Conservation (phyloP, 2,113 vertebrate genomes). For the Periophthalmodon schlosseri region DNA sequence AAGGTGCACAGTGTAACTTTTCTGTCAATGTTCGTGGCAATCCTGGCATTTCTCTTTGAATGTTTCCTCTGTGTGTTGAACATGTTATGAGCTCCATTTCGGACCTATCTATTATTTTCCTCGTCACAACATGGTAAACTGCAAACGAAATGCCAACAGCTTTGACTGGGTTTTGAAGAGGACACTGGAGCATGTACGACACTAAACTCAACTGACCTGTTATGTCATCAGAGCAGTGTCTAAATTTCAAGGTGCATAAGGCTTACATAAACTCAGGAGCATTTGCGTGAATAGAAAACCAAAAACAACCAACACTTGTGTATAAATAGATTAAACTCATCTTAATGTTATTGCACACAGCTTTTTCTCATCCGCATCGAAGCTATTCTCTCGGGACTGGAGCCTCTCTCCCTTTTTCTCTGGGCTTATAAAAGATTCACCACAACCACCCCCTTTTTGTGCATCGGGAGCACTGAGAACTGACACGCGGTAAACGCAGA, state of each 20-base stretch:
- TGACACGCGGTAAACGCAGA: constrained; percentile 64
- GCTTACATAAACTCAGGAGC: too few relatives aligned
- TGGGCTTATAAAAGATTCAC: constrained; percentile 65
- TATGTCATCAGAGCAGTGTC: too few relatives aligned
- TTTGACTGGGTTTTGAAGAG: too few relatives aligned
- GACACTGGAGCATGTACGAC: too few relatives aligned
- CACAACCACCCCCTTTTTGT: constrained; percentile 42
- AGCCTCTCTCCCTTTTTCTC: constrained; percentile 9
- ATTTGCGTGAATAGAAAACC: too few relatives aligned
- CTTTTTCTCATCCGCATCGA: constrained; percentile 37
- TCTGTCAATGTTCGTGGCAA: too few relatives aligned
- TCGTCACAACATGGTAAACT: neutral
- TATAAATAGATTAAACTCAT: neutral
- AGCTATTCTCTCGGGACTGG: constrained; percentile 32
- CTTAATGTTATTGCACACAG: constrained; percentile 14
- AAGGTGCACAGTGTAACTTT: too few relatives aligned
- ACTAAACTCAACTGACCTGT: too few relatives aligned
- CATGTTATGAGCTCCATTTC: neutral
- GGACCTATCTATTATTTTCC: neutral
- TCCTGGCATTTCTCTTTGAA: too few relatives aligned
- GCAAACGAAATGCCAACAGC: neutral
- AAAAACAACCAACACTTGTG: too few relatives aligned
- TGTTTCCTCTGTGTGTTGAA: neutral
- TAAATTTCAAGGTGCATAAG: too few relatives aligned
- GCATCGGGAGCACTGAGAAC: constrained; percentile 53